These are phyloP conservation scores for Agonopterix subpropinquella DNA, from an alignment of 2,888 invertebrate species.

Conservation along the genomic window DNA sequence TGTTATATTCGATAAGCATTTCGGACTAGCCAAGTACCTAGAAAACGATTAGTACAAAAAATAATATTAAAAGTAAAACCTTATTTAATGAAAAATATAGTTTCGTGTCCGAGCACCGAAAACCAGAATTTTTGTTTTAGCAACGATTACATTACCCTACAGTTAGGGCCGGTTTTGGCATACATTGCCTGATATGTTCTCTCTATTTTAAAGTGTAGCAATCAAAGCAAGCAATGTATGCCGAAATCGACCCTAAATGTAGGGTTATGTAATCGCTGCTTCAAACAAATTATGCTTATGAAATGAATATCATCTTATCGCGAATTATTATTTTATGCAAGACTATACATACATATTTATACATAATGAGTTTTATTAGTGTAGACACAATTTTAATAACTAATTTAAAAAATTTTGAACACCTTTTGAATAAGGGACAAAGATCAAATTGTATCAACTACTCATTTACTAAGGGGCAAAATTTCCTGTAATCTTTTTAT, in stretches of 20 bases:
- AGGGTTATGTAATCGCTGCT: not conserved
- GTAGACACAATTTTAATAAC: not conserved
- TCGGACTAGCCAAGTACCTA: conserved; percentile 63
- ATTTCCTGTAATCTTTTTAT: not conserved
- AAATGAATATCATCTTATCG: not conserved
- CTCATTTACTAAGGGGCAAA: not conserved
- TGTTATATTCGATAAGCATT: not conserved
- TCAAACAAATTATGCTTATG: conserved; percentile 4
- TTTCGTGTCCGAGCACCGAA: conserved; percentile 43
- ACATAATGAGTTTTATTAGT: too few relatives aligned
- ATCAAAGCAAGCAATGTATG: too few relatives aligned
- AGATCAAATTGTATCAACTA: not conserved
- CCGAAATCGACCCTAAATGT: too few relatives aligned
- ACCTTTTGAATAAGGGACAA: too few relatives aligned
- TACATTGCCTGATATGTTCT: too few relatives aligned
- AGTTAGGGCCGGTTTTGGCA: too few relatives aligned
- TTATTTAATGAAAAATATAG: conserved; percentile 15
- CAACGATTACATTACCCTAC: too few relatives aligned
- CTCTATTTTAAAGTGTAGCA: too few relatives aligned
- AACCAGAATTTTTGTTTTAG: conserved; percentile 13
- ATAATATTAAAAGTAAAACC: conserved; percentile 21
- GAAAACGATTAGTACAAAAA: conserved; percentile 25
- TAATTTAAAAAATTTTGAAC: not conserved
- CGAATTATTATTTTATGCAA: not conserved
- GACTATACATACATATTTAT: not conserved